Percentiles rank a stretch among this genome's conserved stretches.
Conservation (phyloP, 2,113 vertebrate genomes). For the Ia io region DNA sequence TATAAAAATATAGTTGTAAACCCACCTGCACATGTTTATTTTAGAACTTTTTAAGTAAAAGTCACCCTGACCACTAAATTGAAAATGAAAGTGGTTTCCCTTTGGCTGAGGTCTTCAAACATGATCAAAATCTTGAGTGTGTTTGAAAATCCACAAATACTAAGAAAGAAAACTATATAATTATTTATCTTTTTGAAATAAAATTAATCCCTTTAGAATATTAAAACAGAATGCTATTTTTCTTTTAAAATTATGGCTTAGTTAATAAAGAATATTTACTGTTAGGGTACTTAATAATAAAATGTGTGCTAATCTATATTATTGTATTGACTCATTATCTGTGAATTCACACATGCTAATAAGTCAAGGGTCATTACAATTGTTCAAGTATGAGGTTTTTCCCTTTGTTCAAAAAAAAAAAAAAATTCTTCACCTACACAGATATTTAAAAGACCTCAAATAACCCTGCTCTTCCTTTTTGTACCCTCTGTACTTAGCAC, state of each 20-base stretch:
- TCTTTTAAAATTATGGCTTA: neutral
- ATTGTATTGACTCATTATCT: slow-evolving; percentile 1
- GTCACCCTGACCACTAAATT: slow-evolving; percentile 13
- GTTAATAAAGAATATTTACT: slow-evolving; percentile 44
- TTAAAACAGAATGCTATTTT: slow-evolving; percentile 14
- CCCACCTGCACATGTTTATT: neutral
- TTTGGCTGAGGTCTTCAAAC: neutral
- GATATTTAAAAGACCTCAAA: neutral
- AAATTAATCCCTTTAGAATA: neutral
- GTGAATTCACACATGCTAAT: neutral
- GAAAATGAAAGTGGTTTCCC: neutral
- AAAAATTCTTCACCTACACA: neutral
- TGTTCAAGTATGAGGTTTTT: neutral
- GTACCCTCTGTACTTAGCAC: neutral
- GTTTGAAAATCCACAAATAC: neutral
- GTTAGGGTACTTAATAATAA: slow-evolving; percentile 12
- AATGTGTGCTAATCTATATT: neutral
- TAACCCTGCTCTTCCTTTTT: neutral
- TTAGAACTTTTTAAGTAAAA: slow-evolving; percentile 30
- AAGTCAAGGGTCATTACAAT: neutral
- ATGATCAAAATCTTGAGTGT: slow-evolving; percentile 1
- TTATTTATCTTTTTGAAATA: neutral
- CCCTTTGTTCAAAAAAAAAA: slow-evolving; percentile 24
- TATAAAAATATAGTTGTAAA: slow-evolving; percentile 34
- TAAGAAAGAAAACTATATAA: slow-evolving; percentile 4